Percentiles rank a stretch among this genome's conserved stretches.
Evolutionary conservation across 2,888 invertebrate genomes (phyloP).

Genomic region (Ditula angustiorana): DNA sequence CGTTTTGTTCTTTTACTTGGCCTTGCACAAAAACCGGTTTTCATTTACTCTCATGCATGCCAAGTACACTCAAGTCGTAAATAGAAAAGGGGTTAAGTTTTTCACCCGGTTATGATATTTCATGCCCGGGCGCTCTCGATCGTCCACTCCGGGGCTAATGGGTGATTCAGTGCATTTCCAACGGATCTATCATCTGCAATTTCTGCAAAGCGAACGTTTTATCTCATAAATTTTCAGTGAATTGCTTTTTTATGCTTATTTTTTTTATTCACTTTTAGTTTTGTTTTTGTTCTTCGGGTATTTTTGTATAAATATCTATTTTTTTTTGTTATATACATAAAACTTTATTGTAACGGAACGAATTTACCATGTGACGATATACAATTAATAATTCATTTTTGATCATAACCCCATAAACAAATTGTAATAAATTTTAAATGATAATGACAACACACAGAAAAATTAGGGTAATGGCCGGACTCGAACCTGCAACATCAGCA

Average conservation of each 20-base stretch:
- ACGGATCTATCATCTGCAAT: constrained; percentile 1
- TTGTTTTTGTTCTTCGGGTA: not conserved
- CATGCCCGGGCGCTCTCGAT: not conserved
- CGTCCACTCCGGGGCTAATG: not conserved
- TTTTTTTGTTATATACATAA: no score
- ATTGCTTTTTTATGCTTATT: not conserved
- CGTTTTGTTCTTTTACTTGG: no score
- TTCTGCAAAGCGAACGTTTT: not conserved
- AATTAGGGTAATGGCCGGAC: no score
- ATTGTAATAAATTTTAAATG: no score
- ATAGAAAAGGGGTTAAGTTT: not conserved
- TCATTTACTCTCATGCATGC: not conserved
- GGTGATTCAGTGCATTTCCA: constrained; percentile 1
- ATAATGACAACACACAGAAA: no score
- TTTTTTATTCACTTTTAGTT: not conserved
- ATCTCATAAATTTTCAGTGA: not conserved
- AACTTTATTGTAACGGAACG: no score
- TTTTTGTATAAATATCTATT: no score
- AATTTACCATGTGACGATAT: no score
- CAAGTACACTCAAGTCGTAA: not conserved
- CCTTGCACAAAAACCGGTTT: no score
- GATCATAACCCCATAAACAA: no score
- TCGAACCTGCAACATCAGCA: no score
- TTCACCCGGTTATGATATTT: constrained; percentile 2
- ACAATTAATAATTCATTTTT: no score